These are phyloP conservation scores for Gibbula magus DNA, from an alignment of 2,888 invertebrate genomes.

Conservation along the genomic window DNA sequence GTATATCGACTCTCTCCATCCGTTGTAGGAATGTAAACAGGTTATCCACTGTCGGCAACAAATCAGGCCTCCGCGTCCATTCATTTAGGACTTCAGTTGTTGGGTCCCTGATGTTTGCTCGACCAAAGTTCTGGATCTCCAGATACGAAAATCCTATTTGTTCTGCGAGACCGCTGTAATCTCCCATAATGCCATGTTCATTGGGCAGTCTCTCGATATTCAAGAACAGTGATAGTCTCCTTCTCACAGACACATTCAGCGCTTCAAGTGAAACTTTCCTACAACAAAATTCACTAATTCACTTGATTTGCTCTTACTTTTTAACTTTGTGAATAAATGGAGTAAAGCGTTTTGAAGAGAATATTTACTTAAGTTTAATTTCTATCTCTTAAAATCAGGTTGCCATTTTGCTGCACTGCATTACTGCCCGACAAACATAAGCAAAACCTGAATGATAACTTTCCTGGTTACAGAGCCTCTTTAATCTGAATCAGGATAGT, in stretches of 20 bases:
- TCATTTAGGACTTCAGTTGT: conserved; percentile 53
- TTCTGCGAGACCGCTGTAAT: conserved; percentile 62
- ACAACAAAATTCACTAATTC: conserved; percentile 22
- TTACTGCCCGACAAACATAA: too few relatives aligned
- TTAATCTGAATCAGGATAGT: too few relatives aligned
- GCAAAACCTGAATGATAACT: too few relatives aligned
- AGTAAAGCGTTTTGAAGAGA: too few relatives aligned
- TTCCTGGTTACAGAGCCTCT: too few relatives aligned
- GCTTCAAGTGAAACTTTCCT: conserved; percentile 49
- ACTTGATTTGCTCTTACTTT: too few relatives aligned
- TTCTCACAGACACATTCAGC: conserved; percentile 46
- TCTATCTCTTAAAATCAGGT: too few relatives aligned
- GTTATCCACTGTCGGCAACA: conserved; percentile 54
- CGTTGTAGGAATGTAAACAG: conserved; percentile 50
- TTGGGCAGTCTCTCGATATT: conserved; percentile 44
- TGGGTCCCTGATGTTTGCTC: conserved; percentile 46
- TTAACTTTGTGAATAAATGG: too few relatives aligned
- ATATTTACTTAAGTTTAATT: too few relatives aligned
- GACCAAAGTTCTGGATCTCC: conserved; percentile 56
- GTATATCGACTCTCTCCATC: conserved; percentile 57
- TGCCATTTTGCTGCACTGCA: too few relatives aligned
- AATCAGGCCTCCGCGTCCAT: conserved; percentile 50
- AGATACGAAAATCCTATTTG: conserved; percentile 54
- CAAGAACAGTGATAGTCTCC: conserved; percentile 49
- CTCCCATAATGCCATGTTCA: conserved; percentile 50